These are phyloP conservation scores for Lagopus muta DNA, from an alignment of 2,113 vertebrate species.

Conservation along the genomic window DNA sequence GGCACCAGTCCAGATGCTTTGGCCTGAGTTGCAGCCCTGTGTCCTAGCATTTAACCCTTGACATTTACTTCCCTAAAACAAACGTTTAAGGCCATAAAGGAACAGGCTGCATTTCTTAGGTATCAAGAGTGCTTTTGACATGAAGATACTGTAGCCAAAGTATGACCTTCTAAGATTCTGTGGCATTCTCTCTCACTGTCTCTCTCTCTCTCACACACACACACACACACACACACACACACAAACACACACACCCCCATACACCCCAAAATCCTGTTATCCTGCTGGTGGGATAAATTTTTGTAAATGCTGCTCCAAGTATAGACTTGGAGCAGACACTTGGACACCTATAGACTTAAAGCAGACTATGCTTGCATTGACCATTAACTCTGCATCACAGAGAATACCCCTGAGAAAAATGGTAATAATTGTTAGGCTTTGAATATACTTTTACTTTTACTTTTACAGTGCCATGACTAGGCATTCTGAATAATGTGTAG, in stretches of 20 bases:
- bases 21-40: not conserved
- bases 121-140: not conserved
- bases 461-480: not conserved
- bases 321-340: not conserved
- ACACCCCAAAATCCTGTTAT: rapidly evolving
- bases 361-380: not conserved
- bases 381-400: not conserved
- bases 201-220: too few species aligned
- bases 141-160: not conserved
- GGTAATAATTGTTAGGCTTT: not conserved
- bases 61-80: rapidly evolving
- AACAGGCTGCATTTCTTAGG: not conserved
- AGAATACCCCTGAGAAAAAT: not conserved
- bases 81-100: not conserved
- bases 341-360: not conserved
- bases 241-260: too few species aligned
- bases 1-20: not conserved
- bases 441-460: not conserved
- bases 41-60: not conserved
- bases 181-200: too few species aligned
- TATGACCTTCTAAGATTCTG: not conserved
- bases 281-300: not conserved
- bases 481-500: not conserved
- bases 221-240: too few species aligned
- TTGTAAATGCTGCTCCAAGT: not conserved